Percentiles rank a stretch among this genome's conserved stretches.
These are phyloP conservation scores for Agriopis aurantiaria DNA, from an alignment of 2,888 invertebrate species.

Conservation along the genomic window DNA sequence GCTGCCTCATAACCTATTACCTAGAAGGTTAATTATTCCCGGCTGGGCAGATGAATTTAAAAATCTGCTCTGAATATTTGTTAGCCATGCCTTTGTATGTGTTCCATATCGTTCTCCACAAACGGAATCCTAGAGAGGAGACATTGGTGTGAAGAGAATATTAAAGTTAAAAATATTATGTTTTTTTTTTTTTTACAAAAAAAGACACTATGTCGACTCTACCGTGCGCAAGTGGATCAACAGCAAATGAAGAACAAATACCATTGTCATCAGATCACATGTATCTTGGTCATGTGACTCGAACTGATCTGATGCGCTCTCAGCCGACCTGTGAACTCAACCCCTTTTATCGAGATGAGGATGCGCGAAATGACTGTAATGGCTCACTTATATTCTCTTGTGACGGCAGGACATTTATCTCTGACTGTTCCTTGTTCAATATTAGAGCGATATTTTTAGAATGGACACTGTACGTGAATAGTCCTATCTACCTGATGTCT, in stretches of 20 bases:
- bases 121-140: too few species aligned
- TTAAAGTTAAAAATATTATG: too few species aligned
- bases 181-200: too few species aligned
- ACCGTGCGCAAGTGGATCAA: neutral
- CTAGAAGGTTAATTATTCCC: too few species aligned
- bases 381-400: constrained; percentile 48
- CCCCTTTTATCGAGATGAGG: constrained; percentile 55
- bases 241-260: constrained; percentile 9
- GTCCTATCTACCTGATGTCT: neutral
- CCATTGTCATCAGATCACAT: constrained; percentile 2
- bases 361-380: constrained; percentile 55
- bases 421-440: constrained; percentile 34
- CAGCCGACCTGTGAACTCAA: constrained; percentile 51
- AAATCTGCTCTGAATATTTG: too few species aligned
- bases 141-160: too few species aligned
- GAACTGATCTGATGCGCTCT: constrained; percentile 40
- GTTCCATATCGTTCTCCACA: too few species aligned
- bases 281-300: constrained; percentile 30
- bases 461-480: neutral
- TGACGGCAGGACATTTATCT: constrained; percentile 29
- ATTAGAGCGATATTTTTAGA: constrained; percentile 18
- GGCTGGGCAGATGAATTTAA: too few species aligned
- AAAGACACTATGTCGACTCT: neutral
- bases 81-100: too few species aligned
- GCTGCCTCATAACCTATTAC: too few species aligned